phyloP scores from a whole-genome alignment of 1,140 invertebrate genomes.

The Papilio aristodemus region DNA sequence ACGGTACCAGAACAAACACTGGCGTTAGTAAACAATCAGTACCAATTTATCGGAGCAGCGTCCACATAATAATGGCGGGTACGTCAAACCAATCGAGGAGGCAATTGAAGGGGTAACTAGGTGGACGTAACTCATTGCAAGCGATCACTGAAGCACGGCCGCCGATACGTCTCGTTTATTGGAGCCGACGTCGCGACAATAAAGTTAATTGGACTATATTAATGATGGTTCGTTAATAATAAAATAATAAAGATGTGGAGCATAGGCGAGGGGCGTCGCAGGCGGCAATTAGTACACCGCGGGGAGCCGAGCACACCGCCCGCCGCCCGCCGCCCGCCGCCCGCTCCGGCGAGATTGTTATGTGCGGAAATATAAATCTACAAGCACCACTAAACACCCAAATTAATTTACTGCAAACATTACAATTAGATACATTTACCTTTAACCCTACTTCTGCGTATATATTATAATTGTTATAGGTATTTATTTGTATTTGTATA shows the following conservation, averaged over 20 bases:
- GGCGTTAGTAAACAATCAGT: constrained; percentile 62
- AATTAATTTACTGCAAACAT: constrained; percentile 26
- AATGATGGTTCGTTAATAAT: constrained; percentile 74
- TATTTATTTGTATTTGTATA: no score
- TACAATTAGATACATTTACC: background rate
- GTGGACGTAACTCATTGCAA: constrained; percentile 72
- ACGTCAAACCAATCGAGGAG: constrained; percentile 77
- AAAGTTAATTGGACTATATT: constrained; percentile 77
- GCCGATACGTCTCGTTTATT: constrained; percentile 71
- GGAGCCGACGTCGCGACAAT: constrained; percentile 71
- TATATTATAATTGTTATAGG: no score
- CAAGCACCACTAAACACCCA: constrained; percentile 19
- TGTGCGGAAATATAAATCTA: constrained; percentile 24
- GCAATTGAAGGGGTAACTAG: constrained; percentile 78
- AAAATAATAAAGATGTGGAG: constrained; percentile 71
- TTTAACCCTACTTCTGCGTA: background rate
- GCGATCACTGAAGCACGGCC: constrained; percentile 67
- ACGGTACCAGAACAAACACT: constrained; percentile 40
- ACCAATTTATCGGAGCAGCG: constrained; percentile 63
- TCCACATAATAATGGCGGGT: constrained; percentile 65
- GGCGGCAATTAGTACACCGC: constrained; percentile 64
- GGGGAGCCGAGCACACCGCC: constrained; percentile 41
- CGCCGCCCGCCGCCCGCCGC: no score
- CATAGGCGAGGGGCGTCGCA: constrained; percentile 50
- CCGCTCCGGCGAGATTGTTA: constrained; percentile 27